Evolutionary conservation across 2,888 invertebrate genomes (phyloP), one percentile per base, ranked within the genome.

Genomic region (Plusia festucae): DNA sequence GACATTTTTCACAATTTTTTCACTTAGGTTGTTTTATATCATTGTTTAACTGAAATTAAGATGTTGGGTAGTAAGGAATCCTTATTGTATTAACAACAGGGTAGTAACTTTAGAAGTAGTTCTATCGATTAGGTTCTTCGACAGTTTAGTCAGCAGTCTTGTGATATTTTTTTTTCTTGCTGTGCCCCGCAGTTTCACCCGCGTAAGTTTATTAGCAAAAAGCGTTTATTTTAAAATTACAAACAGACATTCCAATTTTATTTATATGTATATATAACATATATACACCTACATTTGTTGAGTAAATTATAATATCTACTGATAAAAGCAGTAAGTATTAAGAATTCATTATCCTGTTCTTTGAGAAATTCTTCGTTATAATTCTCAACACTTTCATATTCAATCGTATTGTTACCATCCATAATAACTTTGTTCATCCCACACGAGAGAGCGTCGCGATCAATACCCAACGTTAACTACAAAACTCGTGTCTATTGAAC

Each of bases 1-100:
- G 34, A 60, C 55, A 60, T 65, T 65, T 70, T 65, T 63, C 67
- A 46, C 27, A 59, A n/a, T 78, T 64, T 24, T 60, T 34, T 16
- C 53, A 27, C 18, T 20, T 46, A 64, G 65, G 65, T 71, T 46
- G 15, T 54, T 62, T 56, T 62, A 62, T 20, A 24, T n/a, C 13
- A 60, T 20, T 44, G n/a, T 51, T 57, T 46, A 44, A 27, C 62
- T 44, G 58, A 56, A 27, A 56, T 60, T 73, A 64, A 8, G 24
- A 18, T 58, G 20, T 53, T 55, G 32, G 30, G 32, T 54, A n/a
- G n/a, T 32, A 49, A 56, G 40, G n/a, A n/a, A n/a, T n/a, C n/a
- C n/a, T n/a, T 40, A n/a, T n/a, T 30, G 30, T 9, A 30, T 30
- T 30, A 9, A 30, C 9, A 30, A 30, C 0, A 30, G 9, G 30